Evolutionary conservation across 2,113 vertebrate genomes (phyloP), one percentile per base, ranked within the genome.

Genomic region (Paedocypris sp.): DNA sequence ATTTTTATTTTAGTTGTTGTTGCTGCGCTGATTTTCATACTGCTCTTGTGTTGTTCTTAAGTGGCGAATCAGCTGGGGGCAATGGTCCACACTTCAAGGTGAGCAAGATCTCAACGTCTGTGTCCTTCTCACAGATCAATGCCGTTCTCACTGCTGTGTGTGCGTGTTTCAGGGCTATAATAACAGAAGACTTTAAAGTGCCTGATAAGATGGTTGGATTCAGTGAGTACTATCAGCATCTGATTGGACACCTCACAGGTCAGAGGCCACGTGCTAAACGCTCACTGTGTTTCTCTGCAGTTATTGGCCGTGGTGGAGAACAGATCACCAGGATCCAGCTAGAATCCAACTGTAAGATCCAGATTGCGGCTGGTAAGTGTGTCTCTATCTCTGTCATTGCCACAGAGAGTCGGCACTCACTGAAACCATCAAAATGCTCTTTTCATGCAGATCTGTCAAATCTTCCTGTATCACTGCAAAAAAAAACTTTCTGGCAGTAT

Each of bases 121-220:
- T n/a, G n/a, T n/a, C n/a, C n/a, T n/a, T n/a, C n/a, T n/a, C n/a
- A n/a, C n/a, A n/a, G n/a, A n/a, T n/a, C n/a, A n/a, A n/a, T n/a
- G n/a, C n/a, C n/a, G 33, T n/a, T 23, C 8, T 3, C 29, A 41
- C 49, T 25, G 10, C 6, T 67, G 10, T 31, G 22, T 64, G 32
- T 73, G 23, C 76, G 31, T 70, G 43, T 15, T 48, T 63, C 67
- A 99, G 95, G 89, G 86, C 93, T 85, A 89, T 97, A 79, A 83
- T 93, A 78, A 97, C 94, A 71, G 93, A 98, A 90, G 93, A 97
- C 72, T 97, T 87, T 82, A 96, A 98, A 92, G 94, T 99, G 90
- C 95, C 95, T 91, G 95, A 97, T 84, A 99, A 99, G 81, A 97
- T 98, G 94, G 93, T 98, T 79, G 93, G 94, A 85, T 98, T 98